Percentiles rank a stretch among this genome's conserved stretches.
phyloP scores from a whole-genome alignment of 53 echinoderm and acorn worm genomes.

The Mesocentrotus franciscanus region DNA sequence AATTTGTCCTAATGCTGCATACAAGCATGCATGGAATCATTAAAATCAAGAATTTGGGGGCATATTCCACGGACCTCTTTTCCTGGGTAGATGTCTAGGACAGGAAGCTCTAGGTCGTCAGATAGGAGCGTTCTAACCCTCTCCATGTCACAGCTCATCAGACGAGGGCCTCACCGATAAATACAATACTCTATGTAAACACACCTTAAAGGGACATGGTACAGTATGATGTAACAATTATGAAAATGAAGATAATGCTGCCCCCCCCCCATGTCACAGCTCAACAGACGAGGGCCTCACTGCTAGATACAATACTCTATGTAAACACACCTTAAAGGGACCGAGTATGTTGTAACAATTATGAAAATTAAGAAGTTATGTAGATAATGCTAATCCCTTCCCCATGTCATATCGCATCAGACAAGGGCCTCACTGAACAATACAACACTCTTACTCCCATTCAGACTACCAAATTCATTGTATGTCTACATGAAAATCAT shows the following conservation, averaged over 20 bases:
- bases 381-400: too few species aligned
- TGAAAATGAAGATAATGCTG: too few species aligned
- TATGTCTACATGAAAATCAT: too few species aligned
- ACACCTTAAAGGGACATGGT: neutral
- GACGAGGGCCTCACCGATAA: neutral
- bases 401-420: too few species aligned
- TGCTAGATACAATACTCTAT: neutral
- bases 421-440: too few species aligned
- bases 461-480: too few species aligned
- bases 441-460: too few species aligned
- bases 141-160: constrained; percentile 14
- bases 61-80: constrained; percentile 1
- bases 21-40: neutral
- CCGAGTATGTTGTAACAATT: too few species aligned
- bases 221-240: neutral
- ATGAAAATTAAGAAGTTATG: too few species aligned
- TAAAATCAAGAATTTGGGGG: neutral
- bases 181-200: neutral
- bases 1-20: neutral
- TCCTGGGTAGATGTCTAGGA: neutral
- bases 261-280: neutral
- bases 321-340: neutral
- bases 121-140: constrained; percentile 44
- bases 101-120: constrained; percentile 35
- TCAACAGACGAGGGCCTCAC: neutral